Percentiles rank a stretch among this genome's conserved stretches.
These are phyloP conservation scores for Papilio protenor DNA, from an alignment of 2,888 invertebrate species.

Conservation along the genomic window DNA sequence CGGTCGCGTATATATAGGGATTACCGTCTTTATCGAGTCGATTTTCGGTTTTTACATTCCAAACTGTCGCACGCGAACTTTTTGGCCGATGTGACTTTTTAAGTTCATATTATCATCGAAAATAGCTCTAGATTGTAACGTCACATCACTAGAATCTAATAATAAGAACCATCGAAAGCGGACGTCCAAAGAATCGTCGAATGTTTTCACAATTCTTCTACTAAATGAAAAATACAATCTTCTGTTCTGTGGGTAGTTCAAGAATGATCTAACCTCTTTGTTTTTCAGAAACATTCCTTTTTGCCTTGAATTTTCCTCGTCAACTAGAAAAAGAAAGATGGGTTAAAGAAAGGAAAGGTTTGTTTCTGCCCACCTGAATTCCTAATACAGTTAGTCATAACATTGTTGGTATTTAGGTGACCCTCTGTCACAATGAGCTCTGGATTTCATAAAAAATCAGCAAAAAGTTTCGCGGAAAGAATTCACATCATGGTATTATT, in stretches of 20 bases:
- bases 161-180: background rate
- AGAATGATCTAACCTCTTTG: background rate
- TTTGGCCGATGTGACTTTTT: constrained; percentile 48
- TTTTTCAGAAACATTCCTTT: background rate
- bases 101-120: constrained; percentile 26
- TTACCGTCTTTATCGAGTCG: constrained; percentile 82
- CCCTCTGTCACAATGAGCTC: background rate
- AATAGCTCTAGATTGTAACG: constrained; percentile 21
- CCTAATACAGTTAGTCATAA: background rate
- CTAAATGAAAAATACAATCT: background rate
- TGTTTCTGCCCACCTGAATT: background rate
- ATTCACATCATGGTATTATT: background rate
- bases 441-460: background rate
- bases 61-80: constrained; percentile 62
- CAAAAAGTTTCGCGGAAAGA: background rate
- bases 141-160: constrained; percentile 22
- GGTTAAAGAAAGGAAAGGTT: background rate
- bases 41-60: constrained; percentile 80
- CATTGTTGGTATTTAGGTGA: constrained; percentile 2
- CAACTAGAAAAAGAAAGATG: background rate
- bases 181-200: background rate
- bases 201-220: constrained; percentile 14
- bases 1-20: constrained; percentile 79
- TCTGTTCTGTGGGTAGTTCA: background rate
- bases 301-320: background rate